Evolutionary conservation across 2,113 vertebrate genomes (phyloP).

Genomic region (Okapia johnstoni): DNA sequence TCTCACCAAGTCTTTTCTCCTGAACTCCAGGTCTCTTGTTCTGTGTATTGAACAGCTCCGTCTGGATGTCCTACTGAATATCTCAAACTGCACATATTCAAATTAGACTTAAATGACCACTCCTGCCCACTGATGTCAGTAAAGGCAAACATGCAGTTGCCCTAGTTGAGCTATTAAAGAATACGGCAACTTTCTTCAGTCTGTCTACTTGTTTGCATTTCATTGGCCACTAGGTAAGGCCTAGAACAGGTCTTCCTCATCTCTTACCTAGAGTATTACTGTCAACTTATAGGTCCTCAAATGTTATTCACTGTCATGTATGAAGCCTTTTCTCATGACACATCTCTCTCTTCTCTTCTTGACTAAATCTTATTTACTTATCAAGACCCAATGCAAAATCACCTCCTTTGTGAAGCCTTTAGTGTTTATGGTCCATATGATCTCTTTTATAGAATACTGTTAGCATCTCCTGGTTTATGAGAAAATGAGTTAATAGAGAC

Average conservation of each 20-base stretch:
- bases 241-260: background rate
- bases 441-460: background rate
- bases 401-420: background rate
- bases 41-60: background rate
- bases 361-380: background rate
- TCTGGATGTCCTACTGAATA: background rate
- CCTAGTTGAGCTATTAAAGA: background rate
- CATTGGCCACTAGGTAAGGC: background rate
- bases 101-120: background rate
- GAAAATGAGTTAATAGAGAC: conserved; percentile 30
- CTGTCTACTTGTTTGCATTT: background rate
- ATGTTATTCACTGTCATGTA: background rate
- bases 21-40: background rate
- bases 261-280: background rate
- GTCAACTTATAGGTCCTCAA: background rate
- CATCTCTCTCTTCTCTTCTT: background rate
- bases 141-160: background rate
- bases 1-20: background rate
- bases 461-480: background rate
- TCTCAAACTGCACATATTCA: background rate
- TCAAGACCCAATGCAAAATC: background rate
- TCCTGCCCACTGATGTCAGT: background rate
- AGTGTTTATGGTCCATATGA: background rate
- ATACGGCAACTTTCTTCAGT: background rate
- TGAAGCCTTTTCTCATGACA: background rate